Conservation (phyloP, 1,140 invertebrate species). For the Drosophila aff. region DNA sequence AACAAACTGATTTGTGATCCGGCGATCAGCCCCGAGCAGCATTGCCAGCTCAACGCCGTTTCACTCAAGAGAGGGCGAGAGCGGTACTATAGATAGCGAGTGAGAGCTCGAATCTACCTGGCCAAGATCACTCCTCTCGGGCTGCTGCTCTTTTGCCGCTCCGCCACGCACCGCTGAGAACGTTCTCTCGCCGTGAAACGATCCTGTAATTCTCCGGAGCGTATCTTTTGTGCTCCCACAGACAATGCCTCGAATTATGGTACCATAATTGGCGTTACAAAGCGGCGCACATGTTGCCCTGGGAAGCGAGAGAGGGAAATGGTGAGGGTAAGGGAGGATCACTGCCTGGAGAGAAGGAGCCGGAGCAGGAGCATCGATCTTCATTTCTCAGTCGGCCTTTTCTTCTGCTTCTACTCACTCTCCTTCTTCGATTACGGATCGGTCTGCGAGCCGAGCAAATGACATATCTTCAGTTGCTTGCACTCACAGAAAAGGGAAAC, state of each 20-base stretch:
- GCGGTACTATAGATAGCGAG: not conserved
- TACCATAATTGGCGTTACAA: constrained; percentile 84
- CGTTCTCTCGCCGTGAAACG: constrained; percentile 38
- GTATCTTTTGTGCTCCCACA: constrained; percentile 65
- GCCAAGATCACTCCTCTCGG: constrained; percentile 38
- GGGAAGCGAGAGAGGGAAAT: not conserved
- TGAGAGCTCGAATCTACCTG: constrained; percentile 41
- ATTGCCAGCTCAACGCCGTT: constrained; percentile 29
- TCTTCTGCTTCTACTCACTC: constrained; percentile 10
- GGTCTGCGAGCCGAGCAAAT: constrained; percentile 61
- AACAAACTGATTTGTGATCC: constrained; percentile 68
- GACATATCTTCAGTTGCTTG: constrained; percentile 65
- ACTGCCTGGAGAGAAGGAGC: not conserved
- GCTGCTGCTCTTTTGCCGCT: constrained; percentile 71
- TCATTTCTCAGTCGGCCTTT: constrained; percentile 55
- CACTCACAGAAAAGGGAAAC: constrained; percentile 24
- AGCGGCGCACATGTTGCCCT: constrained; percentile 75
- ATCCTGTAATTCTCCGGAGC: constrained; percentile 57
- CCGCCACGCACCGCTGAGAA: constrained; percentile 62
- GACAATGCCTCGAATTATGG: constrained; percentile 83
- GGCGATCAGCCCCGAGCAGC: constrained; percentile 38
- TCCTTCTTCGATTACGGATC: constrained; percentile 66
- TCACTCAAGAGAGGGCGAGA: constrained; percentile 64
- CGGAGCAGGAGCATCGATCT: constrained; percentile 65
- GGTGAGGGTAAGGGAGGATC: not conserved